phyloP scores from a whole-genome alignment of 2,888 invertebrate genomes.

The Ischnura elegans region DNA sequence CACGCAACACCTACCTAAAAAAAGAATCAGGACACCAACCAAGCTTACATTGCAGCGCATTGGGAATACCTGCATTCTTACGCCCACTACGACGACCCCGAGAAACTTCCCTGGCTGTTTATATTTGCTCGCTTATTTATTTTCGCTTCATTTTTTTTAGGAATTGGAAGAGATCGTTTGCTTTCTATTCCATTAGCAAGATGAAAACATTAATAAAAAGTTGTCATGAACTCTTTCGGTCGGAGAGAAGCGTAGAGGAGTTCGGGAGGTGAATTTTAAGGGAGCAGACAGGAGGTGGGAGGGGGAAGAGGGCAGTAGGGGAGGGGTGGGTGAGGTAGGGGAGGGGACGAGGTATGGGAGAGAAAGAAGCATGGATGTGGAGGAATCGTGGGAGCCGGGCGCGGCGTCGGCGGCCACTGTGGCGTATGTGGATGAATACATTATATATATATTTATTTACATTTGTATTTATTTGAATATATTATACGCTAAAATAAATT shows the following conservation, averaged over 20 bases:
- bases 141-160: conserved; percentile 51
- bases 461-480: too few species aligned
- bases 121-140: background rate
- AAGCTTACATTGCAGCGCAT: too few species aligned
- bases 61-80: too few species aligned
- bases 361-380: background rate
- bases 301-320: background rate
- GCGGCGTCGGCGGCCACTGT: too few species aligned
- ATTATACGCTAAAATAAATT: too few species aligned
- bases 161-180: conserved; percentile 50
- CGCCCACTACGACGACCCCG: too few species aligned
- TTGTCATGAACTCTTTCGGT: conserved; percentile 42
- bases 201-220: conserved; percentile 67
- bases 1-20: too few species aligned
- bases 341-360: background rate
- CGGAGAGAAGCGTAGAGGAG: background rate
- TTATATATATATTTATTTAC: too few species aligned
- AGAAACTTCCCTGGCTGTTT: background rate
- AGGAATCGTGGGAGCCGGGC: background rate
- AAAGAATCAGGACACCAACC: too few species aligned
- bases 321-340: background rate
- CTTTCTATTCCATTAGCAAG: conserved; percentile 67
- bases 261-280: background rate
- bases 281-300: background rate
- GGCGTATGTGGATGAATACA: too few species aligned